Percentiles rank a stretch among this genome's conserved stretches.
Evolutionary conservation across 2,888 invertebrate genomes (phyloP).

Genomic region (Baronia brevicornis): DNA sequence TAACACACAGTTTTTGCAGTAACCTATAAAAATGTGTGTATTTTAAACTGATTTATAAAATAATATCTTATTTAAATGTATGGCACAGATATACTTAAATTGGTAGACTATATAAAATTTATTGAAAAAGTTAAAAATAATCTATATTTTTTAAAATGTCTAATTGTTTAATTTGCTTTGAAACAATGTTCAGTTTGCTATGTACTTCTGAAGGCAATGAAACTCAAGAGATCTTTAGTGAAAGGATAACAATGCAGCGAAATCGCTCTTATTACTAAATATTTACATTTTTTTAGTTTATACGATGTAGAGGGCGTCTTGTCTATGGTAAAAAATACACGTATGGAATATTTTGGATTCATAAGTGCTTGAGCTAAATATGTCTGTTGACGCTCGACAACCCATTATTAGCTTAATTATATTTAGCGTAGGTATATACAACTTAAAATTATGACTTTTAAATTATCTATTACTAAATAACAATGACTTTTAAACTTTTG

Average conservation of each 20-base stretch:
- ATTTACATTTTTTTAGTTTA: slow-evolving; percentile 34
- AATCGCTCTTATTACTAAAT: slow-evolving; percentile 43
- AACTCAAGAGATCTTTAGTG: slow-evolving; percentile 75
- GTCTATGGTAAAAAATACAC: slow-evolving; percentile 13
- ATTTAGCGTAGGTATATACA: slow-evolving; percentile 29
- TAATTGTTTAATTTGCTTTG: slow-evolving; percentile 27
- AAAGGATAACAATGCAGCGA: slow-evolving; percentile 71
- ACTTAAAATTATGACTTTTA: slow-evolving; percentile 56
- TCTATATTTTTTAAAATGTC: slow-evolving; percentile 21
- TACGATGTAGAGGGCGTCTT: slow-evolving; percentile 8
- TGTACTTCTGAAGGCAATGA: slow-evolving; percentile 61
- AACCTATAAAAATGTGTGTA: slow-evolving; percentile 69
- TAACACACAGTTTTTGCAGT: slow-evolving; percentile 71
- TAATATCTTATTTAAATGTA: slow-evolving; percentile 26
- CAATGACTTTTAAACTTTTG: slow-evolving; percentile 46
- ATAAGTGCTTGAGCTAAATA: no score
- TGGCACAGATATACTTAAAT: slow-evolving; percentile 32
- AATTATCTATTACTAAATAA: slow-evolving; percentile 62
- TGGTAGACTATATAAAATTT: no score
- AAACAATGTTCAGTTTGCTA: slow-evolving; percentile 49
- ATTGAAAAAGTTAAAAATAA: no score
- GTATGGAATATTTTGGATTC: slow-evolving; percentile 6
- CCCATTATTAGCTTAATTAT: no score
- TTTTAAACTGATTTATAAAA: slow-evolving; percentile 17
- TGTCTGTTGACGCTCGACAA: no score